phyloP scores from a whole-genome alignment of 2,888 invertebrate species.

The Trimorus sp. region DNA sequence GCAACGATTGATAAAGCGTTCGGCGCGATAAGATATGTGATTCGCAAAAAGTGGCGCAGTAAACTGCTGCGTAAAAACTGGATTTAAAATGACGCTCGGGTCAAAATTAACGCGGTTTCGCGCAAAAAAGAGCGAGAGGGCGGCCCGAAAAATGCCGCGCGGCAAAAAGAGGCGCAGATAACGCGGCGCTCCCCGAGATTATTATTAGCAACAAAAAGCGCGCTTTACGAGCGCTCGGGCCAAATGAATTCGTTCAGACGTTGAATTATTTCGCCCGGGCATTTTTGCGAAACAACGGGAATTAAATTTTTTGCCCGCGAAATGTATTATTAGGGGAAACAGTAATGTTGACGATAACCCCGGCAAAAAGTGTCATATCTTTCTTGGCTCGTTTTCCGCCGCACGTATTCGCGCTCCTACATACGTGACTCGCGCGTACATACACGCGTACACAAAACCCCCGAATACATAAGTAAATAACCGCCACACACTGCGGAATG shows the following conservation, averaged over 20 bases:
- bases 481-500: too few species aligned
- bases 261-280: conserved; percentile 18
- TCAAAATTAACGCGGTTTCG: too few species aligned
- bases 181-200: conserved; percentile 47
- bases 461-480: too few species aligned
- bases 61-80: too few species aligned
- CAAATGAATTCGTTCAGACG: conserved; percentile 22
- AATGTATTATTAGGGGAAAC: conserved; percentile 44
- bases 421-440: conserved; percentile 30
- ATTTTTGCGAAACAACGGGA: conserved; percentile 24
- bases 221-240: conserved; percentile 37
- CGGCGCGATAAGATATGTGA: too few species aligned
- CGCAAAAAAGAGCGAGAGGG: too few species aligned
- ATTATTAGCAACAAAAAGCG: conserved; percentile 55
- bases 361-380: conserved; percentile 48
- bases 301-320: conserved; percentile 37
- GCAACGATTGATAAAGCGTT: too few species aligned
- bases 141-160: too few species aligned
- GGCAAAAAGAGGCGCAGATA: conserved; percentile 18
- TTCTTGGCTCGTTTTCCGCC: conserved; percentile 42
- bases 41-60: too few species aligned
- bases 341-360: conserved; percentile 47
- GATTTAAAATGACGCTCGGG: too few species aligned
- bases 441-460: too few species aligned
- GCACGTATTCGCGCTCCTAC: conserved; percentile 45